These are phyloP conservation scores for Podarcis muralis DNA, from an alignment of 2,113 vertebrate species.

Conservation along the genomic window DNA sequence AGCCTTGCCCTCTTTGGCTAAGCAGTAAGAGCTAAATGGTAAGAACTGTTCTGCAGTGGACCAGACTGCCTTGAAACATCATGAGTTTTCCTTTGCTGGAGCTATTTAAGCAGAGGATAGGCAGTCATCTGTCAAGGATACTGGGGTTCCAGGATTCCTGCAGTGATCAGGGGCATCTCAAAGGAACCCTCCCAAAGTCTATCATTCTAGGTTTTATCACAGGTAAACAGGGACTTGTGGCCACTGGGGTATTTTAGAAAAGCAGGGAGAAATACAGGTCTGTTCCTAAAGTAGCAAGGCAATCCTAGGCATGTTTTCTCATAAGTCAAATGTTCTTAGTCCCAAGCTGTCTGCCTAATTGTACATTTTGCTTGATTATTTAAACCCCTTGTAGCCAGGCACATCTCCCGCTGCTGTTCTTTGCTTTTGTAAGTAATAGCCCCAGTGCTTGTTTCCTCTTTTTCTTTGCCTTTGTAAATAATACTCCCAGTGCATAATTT, in stretches of 20 bases:
- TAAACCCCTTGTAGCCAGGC: neutral
- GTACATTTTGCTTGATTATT: neutral
- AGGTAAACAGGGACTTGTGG: neutral
- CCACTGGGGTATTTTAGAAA: neutral
- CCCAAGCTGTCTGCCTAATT: neutral
- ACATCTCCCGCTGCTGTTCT: neutral
- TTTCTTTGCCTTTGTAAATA: neutral
- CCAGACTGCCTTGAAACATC: too few species aligned
- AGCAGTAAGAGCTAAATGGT: neutral
- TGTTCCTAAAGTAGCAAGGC: neutral
- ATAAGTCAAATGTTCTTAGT: neutral
- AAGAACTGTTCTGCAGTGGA: neutral
- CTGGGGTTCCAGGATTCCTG: neutral
- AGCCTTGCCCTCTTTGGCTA: neutral
- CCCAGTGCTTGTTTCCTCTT: neutral
- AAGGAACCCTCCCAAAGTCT: neutral
- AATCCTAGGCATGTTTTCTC: neutral
- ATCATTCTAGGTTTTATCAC: neutral
- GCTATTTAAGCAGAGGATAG: neutral
- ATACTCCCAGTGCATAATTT: neutral
- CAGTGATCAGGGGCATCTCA: neutral
- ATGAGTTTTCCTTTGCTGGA: neutral
- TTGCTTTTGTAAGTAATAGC: neutral
- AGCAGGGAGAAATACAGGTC: neutral
- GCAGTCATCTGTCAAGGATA: neutral